Base-by-base conservation (phyloP, 2,888 invertebrate species). In the Epistrophe eligans region DNA sequence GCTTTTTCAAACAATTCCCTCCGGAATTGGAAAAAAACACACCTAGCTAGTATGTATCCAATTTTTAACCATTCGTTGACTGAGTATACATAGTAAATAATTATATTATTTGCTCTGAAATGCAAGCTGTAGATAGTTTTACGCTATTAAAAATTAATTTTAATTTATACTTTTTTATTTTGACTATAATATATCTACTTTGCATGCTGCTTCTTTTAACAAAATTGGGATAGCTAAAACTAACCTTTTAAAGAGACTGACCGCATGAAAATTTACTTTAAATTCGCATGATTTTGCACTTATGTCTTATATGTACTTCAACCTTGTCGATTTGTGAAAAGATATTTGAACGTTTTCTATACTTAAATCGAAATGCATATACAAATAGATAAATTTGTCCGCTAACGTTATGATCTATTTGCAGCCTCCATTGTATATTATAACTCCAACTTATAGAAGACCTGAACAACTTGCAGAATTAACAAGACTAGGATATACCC, bases 401-500 rank as follows among this genome's bases (percentile, higher is more conserved):
- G 7, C 67, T 67, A 50, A 67, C 19, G 5, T 24, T 19, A n/a
- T 4, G 17, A 50, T 79, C 15, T 76, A 64, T 50, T 90, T 90
- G 66, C 90, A 92, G 91, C 94, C 94, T 88, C 94, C 95, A 19
- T 90, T 95, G 88, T 95, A 95, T 90, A 94, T 95, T 89, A 95
- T 97, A 81, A 97, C 97, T 81, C 96, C 97, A 83, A 97, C 97
- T 48, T 96, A 96, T 91, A 94, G 94, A 88, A 94, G 96, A 89
- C 95, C 96, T 45, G 96, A 96, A 91, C 97, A 97, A 92, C 94
- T 96, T 90, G 95, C 97, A 9, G 97, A 97, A 91, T 93, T 98
- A 81, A 97, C 96, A 48, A 93, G 96, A 87, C 92, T 97, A 88
- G 94, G 95, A 1, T 95, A 97, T 89, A 96, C 96, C 0, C 92